Evolutionary conservation across 1,140 invertebrate species (phyloP).

Genomic region (Ceratina japonica): DNA sequence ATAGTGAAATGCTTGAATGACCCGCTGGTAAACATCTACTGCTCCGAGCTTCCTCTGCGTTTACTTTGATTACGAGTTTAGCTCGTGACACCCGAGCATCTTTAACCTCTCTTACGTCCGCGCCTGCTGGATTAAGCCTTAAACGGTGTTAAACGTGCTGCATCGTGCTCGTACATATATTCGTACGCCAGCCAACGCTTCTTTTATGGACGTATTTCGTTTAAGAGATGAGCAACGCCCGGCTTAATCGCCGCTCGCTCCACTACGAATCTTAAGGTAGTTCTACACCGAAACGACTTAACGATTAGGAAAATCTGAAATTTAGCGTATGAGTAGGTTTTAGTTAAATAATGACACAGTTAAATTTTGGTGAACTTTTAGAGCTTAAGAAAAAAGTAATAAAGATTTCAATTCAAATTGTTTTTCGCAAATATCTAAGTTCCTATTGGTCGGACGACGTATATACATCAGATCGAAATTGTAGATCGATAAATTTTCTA

Average conservation of each 20-base stretch:
- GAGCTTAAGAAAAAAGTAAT: no score
- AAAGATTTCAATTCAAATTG: no score
- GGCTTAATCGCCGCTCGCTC: not conserved
- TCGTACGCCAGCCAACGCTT: not conserved
- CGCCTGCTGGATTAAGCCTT: not conserved
- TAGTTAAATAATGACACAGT: no score
- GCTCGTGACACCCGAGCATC: constrained; percentile 14
- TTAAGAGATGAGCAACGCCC: not conserved
- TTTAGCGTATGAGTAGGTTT: no score
- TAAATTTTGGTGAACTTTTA: no score
- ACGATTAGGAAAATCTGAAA: no score
- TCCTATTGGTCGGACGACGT: no score
- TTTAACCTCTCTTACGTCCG: not conserved
- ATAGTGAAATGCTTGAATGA: constrained; percentile 62
- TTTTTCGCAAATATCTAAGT: no score
- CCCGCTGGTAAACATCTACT: constrained; percentile 59
- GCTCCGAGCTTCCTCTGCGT: constrained; percentile 50
- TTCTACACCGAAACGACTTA: no score
- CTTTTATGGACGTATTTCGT: not conserved
- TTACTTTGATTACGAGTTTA: constrained; percentile 47
- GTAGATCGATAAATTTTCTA: no score
- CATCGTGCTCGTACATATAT: not conserved
- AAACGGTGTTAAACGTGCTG: not conserved
- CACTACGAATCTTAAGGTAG: not conserved
- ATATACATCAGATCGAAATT: no score